Base-by-base conservation (phyloP, 2,113 vertebrate genomes). In the Ageneiosus marmoratus region DNA sequence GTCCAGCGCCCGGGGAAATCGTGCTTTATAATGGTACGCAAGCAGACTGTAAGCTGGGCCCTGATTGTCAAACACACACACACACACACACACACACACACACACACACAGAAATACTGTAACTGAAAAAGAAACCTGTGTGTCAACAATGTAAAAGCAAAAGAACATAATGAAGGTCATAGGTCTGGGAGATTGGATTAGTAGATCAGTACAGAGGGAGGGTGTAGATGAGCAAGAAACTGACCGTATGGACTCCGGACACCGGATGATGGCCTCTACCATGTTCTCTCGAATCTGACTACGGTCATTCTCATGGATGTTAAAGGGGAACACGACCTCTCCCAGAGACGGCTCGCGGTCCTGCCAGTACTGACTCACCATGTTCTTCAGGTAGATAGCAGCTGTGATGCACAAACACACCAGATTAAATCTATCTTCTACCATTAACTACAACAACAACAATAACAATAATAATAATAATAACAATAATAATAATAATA, bases 371-470 rank as follows among this genome's bases (percentile, higher is more conserved):
- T 98, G 97, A 11, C 95, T 96, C 87, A 99, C 95, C 97, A 99
- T 99, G 92, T 99, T 99, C 95, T 99, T 99, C 92, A 99, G 91
- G 91, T 99, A 99, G 91, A 99, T 99, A 80, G 98, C 98, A 89
- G 97, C 97, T 99, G 63, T 1, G 65, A 27, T 13, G 76, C 24
- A 87, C 32, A 87, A 60, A 79, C 0, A 74, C 2, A 18, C 4
- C 46, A 65, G 4, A 0, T 1, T 82, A 3, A 53, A 80, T 29
- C 1, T 29, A 15, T 27, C 41, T 48, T 15, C 29, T 9, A 24
- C 13, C 6, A 48, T 29, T 16, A 73, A 48, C 8, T n/a, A 27
- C 3, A 41, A 24, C 11, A 22, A 69, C 24, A 24, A n/a, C 7
- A 34, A 9, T 3, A 8, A 34, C 20, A 18, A 65, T 32, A 8